Base-by-base conservation (phyloP, 2,113 vertebrate genomes). In the Alces alces region DNA sequence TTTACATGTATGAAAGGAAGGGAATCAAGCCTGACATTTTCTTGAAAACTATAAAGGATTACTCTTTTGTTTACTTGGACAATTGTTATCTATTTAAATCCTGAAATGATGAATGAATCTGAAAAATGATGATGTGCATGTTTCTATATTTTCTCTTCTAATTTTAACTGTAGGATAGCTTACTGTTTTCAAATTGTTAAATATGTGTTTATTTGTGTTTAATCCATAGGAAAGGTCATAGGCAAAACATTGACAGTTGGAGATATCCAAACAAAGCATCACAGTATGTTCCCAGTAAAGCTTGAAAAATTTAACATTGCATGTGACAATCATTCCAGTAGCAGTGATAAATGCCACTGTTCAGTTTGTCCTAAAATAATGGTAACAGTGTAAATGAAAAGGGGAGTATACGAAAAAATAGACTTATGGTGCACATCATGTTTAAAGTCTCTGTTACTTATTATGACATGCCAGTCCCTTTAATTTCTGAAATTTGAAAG, bases 161-260 rank as follows among this genome's bases (percentile, higher is more conserved):
- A 91, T 57, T 54, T 91, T 95, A 85, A 76, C 52, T 95, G 36
- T 92, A 64, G 70, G 43, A 88, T 85, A 93, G 33, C 27, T 94
- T 95, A 83, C 7, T 70, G 47, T 95, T 97, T 84, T 94, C 52
- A 89, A 93, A 89, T 86, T 93, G 45, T 92, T 96, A 94, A 96
- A 76, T 96, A 57, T 92, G 55, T 97, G 89, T 92, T 95, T 95
- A 94, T 96, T 98, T 98, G 54, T 97, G 88, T 97, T 96, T 93
- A 93, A 91, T 86, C 21, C 85, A 76, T 91, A 92, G 66, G 33
- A 96, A 98, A 96, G 88, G 82, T 91, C 94, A 92, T 85, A 95
- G 78, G 30, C 61, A 98, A 98, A 97, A 96, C 89, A 97, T 30
- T 91, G 97, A 80, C 97, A 97, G 91, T 97, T 96, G 94, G 93